A percentile compares a stretch with the other conserved stretches of the same genome.
These are phyloP conservation scores for Centropristis striata DNA, from an alignment of 2,113 vertebrate species.

Conservation along the genomic window DNA sequence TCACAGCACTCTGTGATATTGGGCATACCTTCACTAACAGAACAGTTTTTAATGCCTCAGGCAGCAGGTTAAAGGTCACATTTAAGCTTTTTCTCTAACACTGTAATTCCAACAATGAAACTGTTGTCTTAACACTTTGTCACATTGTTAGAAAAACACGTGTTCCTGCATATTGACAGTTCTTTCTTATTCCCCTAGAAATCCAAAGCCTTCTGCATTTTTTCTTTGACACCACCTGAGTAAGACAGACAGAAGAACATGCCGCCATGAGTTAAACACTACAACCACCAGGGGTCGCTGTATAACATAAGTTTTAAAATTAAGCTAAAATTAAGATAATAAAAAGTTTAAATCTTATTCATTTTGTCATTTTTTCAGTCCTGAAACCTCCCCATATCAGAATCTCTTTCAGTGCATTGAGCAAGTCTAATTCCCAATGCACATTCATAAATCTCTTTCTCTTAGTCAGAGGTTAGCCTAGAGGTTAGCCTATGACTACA, in stretches of 20 bases:
- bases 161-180: not conserved
- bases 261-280: not conserved
- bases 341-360: too few relatives aligned
- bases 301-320: too few relatives aligned
- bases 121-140: slow-evolving; percentile 12
- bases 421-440: too few relatives aligned
- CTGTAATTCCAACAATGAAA: not conserved
- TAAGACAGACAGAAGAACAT: not conserved
- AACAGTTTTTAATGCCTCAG: not conserved
- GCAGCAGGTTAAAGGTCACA: slow-evolving; percentile 39
- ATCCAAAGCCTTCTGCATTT: not conserved
- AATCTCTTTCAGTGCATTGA: too few relatives aligned
- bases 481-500: too few relatives aligned
- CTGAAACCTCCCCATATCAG: too few relatives aligned
- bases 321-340: too few relatives aligned
- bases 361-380: too few relatives aligned
- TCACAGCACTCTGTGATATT: not conserved
- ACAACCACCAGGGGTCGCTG: too few relatives aligned
- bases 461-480: too few relatives aligned
- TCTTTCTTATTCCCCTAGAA: not conserved
- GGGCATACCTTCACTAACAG: not conserved
- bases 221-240: not conserved
- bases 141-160: slow-evolving; percentile 2
- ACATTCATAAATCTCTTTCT: too few relatives aligned
- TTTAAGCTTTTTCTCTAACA: not conserved